Base-by-base conservation (phyloP, 2,888 invertebrate genomes). In the Noctua janthe region DNA sequence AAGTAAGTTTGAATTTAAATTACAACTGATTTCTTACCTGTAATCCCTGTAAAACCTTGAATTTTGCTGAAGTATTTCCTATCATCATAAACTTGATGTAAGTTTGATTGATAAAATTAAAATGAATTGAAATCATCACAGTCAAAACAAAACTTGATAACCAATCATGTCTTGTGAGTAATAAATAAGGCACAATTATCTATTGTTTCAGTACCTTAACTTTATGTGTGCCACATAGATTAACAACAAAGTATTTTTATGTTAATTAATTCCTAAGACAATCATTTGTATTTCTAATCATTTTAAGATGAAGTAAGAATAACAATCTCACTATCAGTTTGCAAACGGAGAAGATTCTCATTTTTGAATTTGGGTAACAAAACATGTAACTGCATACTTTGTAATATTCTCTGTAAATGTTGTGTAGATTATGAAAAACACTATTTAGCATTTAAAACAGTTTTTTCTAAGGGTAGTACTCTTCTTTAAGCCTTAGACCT, bases 61-160 rank as follows among this genome's bases (percentile, higher is more conserved):
- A 59, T 69, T 62, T 82, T 51, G 43, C 20, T 69, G 8, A 74
- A 59, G 11, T 47, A 66, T 35, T 62, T 81, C 17, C n/a, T 67
- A 6, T 43, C n/a, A 43, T 66, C 1, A 51, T n/a, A 43, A 43
- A 51, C 11, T n/a, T 3, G 4, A n/a, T 69, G n/a, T 56, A 29
- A 64, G 8, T 47, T 69, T 47, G 13, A 69, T 51, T 43, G 11
- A 51, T 20, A 7, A 74, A 74, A 15, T 23, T 20, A 17, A 29
- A n/a, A 29, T 17, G 2, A 0, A 3, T 73, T 67, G 29, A 35
- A 47, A 6, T 43, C n/a, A 51, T 59, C 47, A 47, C 13, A 47
- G 8, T 59, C 8, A 43, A 43, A 43, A 59, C 4, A n/a, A 56
- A 59, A 20, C n/a, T 49, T 35, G 8, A 10, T 23, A 71, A 20